These are phyloP conservation scores for Schizopygopsis malacanthus DNA, from an alignment of 2,797 vertebrate species.

Conservation along the genomic window DNA sequence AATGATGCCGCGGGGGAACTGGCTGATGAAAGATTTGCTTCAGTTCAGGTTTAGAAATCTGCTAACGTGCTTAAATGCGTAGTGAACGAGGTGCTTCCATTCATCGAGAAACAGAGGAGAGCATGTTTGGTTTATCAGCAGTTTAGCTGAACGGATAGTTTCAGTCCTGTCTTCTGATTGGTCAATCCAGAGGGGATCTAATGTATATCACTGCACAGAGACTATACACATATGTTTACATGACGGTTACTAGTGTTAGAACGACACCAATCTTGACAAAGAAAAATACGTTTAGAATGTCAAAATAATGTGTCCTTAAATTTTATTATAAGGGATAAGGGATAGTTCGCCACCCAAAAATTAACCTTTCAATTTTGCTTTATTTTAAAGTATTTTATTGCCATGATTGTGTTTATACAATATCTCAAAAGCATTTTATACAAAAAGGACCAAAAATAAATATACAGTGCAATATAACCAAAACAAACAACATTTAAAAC, in stretches of 20 bases:
- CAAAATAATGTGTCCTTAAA: not conserved
- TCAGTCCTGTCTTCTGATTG: constrained; percentile 9
- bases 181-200: not conserved
- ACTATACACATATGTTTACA: not conserved
- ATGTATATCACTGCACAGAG: not conserved
- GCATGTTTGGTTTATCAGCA: not conserved
- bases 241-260: not conserved
- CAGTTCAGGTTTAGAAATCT: constrained; percentile 30
- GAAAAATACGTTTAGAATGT: not conserved
- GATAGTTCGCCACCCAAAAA: not conserved
- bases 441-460: not conserved
- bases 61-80: constrained; percentile 35
- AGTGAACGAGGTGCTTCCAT: not conserved
- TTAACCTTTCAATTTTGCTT: not conserved
- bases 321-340: not conserved
- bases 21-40: constrained; percentile 10
- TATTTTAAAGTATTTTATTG: not conserved
- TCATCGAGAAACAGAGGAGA: constrained; percentile 6
- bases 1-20: not conserved
- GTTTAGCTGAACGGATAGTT: not conserved
- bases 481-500: not conserved
- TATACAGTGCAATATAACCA: not conserved
- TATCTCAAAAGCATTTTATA: not conserved
- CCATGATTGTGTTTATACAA: not conserved
- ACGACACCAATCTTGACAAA: not conserved